phyloP scores from a whole-genome alignment of 2,888 invertebrate species.

The Adelognathus sp. region DNA sequence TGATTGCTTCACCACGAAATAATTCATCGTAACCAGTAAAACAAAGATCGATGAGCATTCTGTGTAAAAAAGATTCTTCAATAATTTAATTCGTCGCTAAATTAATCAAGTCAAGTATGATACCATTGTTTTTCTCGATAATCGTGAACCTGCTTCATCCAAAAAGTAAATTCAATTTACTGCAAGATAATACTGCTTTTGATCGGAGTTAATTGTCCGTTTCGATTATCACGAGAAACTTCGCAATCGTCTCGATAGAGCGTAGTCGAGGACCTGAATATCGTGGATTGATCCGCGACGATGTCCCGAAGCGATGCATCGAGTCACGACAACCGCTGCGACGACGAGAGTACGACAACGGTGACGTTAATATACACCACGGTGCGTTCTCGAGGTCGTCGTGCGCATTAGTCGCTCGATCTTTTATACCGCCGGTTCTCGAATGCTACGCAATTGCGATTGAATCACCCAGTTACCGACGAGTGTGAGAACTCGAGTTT shows the following conservation, averaged over 20 bases:
- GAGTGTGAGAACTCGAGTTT: neutral
- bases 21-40: too few species aligned
- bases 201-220: neutral
- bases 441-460: constrained; percentile 1
- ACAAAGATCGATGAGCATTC: too few species aligned
- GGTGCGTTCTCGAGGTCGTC: constrained; percentile 26
- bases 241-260: neutral
- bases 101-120: too few species aligned
- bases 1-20: too few species aligned
- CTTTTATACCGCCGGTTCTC: neutral
- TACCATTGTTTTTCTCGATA: too few species aligned
- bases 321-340: neutral
- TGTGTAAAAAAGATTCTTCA: too few species aligned
- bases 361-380: constrained; percentile 9
- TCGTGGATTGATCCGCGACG: neutral
- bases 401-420: neutral
- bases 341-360: constrained; percentile 2
- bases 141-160: too few species aligned
- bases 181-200: neutral
- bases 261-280: neutral
- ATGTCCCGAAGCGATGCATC: neutral
- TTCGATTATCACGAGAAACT: neutral
- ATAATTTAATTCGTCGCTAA: too few species aligned
- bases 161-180: too few species aligned
- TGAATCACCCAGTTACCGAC: neutral